Conservation (phyloP, 2,797 vertebrate genomes). For the Labeo calbasu region DNA sequence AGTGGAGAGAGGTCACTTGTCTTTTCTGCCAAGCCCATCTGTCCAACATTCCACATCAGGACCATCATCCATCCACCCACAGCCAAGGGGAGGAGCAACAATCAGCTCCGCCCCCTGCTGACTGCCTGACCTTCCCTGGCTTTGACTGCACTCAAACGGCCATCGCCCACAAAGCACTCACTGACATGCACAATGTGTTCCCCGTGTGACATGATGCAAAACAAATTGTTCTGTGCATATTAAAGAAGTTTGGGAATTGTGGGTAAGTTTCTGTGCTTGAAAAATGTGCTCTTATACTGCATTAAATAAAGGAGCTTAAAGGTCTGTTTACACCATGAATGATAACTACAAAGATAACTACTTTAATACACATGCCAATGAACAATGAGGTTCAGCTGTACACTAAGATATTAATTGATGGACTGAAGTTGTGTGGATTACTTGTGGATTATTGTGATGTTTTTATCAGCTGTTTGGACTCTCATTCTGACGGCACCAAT, state of each 20-base stretch:
- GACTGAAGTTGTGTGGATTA: neutral
- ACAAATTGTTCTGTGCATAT: constrained; percentile 56
- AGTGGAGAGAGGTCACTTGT: constrained; percentile 69
- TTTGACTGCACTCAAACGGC: constrained; percentile 48
- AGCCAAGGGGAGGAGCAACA: constrained; percentile 28
- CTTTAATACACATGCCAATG: neutral
- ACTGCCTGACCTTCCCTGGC: constrained; percentile 50
- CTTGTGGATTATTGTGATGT: neutral
- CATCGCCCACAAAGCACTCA: constrained; percentile 44
- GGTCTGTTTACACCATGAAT: neutral
- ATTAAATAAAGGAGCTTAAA: neutral
- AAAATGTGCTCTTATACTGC: neutral
- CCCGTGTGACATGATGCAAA: constrained; percentile 57
- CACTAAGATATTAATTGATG: neutral
- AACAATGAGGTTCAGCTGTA: neutral
- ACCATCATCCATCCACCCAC: constrained; percentile 60
- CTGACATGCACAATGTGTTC: constrained; percentile 54
- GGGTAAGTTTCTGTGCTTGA: neutral
- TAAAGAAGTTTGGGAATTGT: constrained; percentile 40
- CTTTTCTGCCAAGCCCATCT: constrained; percentile 79
- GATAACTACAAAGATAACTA: neutral
- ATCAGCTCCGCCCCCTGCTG: constrained; percentile 53
- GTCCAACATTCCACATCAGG: constrained; percentile 78
- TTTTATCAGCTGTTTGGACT: no score
- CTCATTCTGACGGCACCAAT: neutral